phyloP scores from a whole-genome alignment of 30 jellyfish, hydroid and myxozoan species.

The Cassiopea andromeda region DNA sequence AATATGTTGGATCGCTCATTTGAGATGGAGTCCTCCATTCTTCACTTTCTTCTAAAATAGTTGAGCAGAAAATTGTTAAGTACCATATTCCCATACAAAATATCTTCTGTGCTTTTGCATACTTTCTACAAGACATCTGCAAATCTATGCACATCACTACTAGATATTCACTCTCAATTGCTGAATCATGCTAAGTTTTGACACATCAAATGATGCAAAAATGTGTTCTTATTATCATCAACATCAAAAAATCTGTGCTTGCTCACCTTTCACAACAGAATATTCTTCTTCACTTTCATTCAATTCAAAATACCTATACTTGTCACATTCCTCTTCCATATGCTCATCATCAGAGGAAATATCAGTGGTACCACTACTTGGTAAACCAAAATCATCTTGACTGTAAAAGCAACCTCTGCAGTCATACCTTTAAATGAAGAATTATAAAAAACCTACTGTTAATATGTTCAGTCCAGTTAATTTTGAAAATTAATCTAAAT shows the following conservation, averaged over 20 bases:
- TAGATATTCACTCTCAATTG: no score
- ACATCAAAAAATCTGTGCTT: neutral
- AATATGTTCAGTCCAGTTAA: no score
- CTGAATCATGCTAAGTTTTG: no score
- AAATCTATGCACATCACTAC: no score
- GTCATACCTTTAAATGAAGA: conserved; percentile 68
- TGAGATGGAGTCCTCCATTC: neutral
- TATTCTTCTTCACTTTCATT: conserved; percentile 38
- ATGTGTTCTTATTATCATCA: no score
- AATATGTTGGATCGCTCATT: conserved; percentile 42
- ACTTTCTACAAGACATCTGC: no score
- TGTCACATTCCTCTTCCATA: conserved; percentile 75
- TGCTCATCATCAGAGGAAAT: conserved; percentile 72
- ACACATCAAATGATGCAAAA: no score
- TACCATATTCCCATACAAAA: neutral
- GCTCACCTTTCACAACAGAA: conserved; percentile 68
- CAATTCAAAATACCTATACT: conserved; percentile 76
- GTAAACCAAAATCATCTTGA: conserved; percentile 74
- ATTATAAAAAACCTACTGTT: neutral
- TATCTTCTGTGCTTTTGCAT: no score
- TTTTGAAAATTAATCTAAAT: no score
- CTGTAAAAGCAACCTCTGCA: conserved; percentile 91
- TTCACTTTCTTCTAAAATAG: neutral
- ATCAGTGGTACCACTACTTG: neutral
- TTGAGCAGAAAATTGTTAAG: neutral